A percentile compares a stretch with the other conserved stretches of the same genome.
phyloP scores from a whole-genome alignment of 2,113 vertebrate genomes.

The Gymnorhina tibicen region DNA sequence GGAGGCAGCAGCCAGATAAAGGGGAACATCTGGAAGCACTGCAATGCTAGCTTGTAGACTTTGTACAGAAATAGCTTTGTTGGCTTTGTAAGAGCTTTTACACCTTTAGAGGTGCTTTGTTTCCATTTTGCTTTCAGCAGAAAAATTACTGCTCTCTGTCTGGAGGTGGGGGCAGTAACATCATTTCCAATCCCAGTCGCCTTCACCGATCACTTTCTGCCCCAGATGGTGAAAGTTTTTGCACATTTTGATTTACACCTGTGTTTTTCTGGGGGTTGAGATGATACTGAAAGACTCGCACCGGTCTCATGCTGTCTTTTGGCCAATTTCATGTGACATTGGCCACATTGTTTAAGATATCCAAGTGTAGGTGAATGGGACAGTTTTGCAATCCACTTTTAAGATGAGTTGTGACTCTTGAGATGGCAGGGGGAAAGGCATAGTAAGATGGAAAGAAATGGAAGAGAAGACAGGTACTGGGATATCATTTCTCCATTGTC shows the following conservation, averaged over 20 bases:
- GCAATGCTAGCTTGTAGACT: neutral
- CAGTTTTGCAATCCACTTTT: neutral
- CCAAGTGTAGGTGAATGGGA: neutral
- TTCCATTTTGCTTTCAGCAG: neutral
- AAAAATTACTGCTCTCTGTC: neutral
- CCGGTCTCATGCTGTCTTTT: neutral
- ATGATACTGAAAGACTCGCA: neutral
- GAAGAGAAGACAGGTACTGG: neutral
- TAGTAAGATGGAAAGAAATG: neutral
- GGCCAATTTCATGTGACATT: neutral
- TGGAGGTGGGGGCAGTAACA: neutral
- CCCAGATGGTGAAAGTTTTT: neutral
- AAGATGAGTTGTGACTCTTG: neutral
- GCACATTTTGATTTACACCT: neutral
- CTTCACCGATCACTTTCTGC: neutral
- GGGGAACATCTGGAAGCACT: neutral
- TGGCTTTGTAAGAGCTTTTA: neutral
- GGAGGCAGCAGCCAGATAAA: neutral
- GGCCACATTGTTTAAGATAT: neutral
- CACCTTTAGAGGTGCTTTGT: neutral
- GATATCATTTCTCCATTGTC: neutral
- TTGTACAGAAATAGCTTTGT: neutral
- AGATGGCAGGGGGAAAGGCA: neutral
- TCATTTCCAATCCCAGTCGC: neutral
- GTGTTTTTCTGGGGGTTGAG: neutral